These are phyloP conservation scores for Fissipunctia ypsillon DNA, from an alignment of 2,888 invertebrate genomes.

Conservation along the genomic window DNA sequence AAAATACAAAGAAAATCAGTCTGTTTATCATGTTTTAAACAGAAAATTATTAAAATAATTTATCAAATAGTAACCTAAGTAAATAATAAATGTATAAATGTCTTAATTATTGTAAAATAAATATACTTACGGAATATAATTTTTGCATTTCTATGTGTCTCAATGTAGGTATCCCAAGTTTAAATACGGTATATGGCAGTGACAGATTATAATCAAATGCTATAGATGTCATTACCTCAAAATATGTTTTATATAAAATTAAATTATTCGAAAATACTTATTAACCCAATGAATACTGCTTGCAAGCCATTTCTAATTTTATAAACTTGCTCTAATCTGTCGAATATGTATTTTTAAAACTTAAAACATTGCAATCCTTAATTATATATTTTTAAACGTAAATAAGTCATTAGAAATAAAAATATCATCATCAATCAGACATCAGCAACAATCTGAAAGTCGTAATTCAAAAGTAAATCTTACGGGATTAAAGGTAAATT, in stretches of 20 bases:
- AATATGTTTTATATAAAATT: neutral
- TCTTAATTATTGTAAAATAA: conserved; percentile 40
- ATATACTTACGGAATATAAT: conserved; percentile 36
- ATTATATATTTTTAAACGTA: conserved; percentile 8
- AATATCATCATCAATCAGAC: conserved; percentile 50
- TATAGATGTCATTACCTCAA: conserved; percentile 14
- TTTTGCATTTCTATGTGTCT: conserved; percentile 37
- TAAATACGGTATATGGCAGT: conserved; percentile 33
- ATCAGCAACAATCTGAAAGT: conserved; percentile 42
- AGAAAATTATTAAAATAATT: conserved; percentile 46
- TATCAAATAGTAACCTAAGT: conserved; percentile 22
- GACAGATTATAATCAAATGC: conserved; percentile 24
- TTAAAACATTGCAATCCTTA: conserved; percentile 39
- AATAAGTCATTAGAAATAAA: conserved; percentile 32
- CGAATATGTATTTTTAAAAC: conserved; percentile 20
- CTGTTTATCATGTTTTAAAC: conserved; percentile 50
- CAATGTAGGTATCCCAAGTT: conserved; percentile 8
- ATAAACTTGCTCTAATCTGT: conserved; percentile 19
- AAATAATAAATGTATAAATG: conserved; percentile 29
- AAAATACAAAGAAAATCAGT: conserved; percentile 53
- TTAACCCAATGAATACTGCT: conserved; percentile 46
- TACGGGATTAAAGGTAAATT: conserved; percentile 63
- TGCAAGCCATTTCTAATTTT: conserved; percentile 20
- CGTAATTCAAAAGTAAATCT: conserved; percentile 59
- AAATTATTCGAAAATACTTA: conserved; percentile 13